phyloP scores from a whole-genome alignment of 2,113 vertebrate genomes.

The Sceloporus tristichus region DNA sequence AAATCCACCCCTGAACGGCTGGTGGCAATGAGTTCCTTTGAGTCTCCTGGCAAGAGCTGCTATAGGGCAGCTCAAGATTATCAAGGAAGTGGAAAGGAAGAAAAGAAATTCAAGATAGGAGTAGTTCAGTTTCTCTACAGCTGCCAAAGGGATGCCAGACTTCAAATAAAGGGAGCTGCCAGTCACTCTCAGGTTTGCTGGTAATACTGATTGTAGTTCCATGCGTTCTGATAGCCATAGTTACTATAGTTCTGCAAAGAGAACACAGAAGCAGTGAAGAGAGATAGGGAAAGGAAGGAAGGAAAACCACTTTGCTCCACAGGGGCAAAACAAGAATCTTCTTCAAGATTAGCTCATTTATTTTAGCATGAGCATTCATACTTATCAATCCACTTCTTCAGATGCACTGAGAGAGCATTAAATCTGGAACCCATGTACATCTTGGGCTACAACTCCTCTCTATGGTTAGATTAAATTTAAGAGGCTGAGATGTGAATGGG shows the following conservation, averaged over 20 bases:
- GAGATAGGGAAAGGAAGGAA: background rate
- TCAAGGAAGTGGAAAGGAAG: too few relatives aligned
- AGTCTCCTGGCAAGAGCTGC: background rate
- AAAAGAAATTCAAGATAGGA: too few relatives aligned
- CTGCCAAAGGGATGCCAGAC: background rate
- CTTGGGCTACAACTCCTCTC: too few relatives aligned
- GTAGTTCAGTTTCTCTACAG: background rate
- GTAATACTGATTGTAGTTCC: constrained; percentile 85
- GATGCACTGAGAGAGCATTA: too few relatives aligned
- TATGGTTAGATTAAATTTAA: background rate
- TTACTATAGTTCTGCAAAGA: constrained; percentile 74
- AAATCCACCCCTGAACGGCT: background rate
- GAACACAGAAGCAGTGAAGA: background rate
- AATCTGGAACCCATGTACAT: too few relatives aligned
- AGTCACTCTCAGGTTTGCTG: constrained; percentile 73
- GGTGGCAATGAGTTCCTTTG: background rate
- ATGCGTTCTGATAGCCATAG: constrained; percentile 81
- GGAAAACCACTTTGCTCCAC: too few relatives aligned
- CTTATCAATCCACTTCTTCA: too few relatives aligned
- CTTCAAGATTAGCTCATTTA: too few relatives aligned
- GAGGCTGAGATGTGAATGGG: background rate
- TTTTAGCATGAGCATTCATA: too few relatives aligned
- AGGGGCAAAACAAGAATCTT: too few relatives aligned
- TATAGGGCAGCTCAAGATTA: background rate
- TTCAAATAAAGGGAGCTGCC: background rate